phyloP scores from a whole-genome alignment of 2,888 invertebrate species.

The Drosophila lacicola region DNA sequence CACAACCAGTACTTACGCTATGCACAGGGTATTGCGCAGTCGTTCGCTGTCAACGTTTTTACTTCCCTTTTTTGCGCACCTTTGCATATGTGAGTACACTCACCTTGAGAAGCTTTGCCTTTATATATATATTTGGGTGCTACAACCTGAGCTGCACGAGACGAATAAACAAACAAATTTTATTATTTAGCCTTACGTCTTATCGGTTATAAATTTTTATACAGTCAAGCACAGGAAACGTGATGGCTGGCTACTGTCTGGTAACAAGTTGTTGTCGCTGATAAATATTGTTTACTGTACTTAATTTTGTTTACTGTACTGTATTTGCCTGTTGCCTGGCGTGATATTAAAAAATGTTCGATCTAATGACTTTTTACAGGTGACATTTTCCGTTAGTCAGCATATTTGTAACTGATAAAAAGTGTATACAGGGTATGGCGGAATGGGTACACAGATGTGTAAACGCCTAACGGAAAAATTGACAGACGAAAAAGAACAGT shows the following conservation, averaged over 20 bases:
- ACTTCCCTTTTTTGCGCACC: neutral
- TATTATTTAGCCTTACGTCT: conserved; percentile 2
- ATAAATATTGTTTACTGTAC: neutral
- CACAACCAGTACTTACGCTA: no score
- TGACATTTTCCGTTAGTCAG: neutral
- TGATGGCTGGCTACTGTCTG: neutral
- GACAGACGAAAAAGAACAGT: no score
- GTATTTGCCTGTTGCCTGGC: neutral
- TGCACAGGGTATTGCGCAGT: neutral
- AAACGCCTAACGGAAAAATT: neutral
- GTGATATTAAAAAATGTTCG: neutral
- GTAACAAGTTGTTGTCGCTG: neutral
- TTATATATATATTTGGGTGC: neutral
- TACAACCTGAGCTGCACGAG: conserved; percentile 2
- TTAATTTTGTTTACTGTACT: neutral
- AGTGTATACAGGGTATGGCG: no score
- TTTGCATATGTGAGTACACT: neutral
- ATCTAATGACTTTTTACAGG: neutral
- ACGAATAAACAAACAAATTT: neutral
- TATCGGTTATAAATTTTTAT: neutral
- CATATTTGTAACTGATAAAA: neutral
- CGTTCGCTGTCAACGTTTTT: neutral
- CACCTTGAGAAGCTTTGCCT: neutral
- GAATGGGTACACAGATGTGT: neutral
- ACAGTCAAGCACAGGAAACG: neutral